phyloP scores from a whole-genome alignment of 2,888 invertebrate genomes.

The Scrobipalpa atriplicella region DNA sequence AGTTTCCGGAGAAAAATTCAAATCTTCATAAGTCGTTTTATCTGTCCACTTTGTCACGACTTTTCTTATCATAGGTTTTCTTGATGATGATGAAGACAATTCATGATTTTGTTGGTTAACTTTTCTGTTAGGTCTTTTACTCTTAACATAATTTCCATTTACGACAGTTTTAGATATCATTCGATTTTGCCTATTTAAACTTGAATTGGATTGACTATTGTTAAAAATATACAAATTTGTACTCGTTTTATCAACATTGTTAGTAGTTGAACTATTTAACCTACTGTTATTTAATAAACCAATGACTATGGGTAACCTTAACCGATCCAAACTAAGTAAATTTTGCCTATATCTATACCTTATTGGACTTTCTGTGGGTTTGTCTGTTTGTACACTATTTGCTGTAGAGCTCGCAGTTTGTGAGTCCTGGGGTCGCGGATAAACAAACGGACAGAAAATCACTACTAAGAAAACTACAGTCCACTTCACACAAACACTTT shows the following conservation, averaged over 20 bases:
- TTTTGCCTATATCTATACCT: conserved; percentile 69
- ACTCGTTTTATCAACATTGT: conserved; percentile 26
- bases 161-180: conserved; percentile 39
- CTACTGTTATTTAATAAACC: conserved; percentile 41
- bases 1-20: conserved; percentile 69
- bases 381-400: conserved; percentile 52
- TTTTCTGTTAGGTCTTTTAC: conserved; percentile 37
- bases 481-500: conserved; percentile 71
- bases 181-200: conserved; percentile 42
- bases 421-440: conserved; percentile 67
- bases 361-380: conserved; percentile 58
- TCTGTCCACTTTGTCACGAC: conserved; percentile 81
- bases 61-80: conserved; percentile 68
- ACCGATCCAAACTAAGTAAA: conserved; percentile 43
- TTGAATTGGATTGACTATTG: not conserved
- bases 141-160: conserved; percentile 12
- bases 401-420: conserved; percentile 39
- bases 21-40: conserved; percentile 69
- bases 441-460: conserved; percentile 61
- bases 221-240: conserved; percentile 24
- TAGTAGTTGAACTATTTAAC: not conserved
- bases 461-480: conserved; percentile 74
- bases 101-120: conserved; percentile 24
- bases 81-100: conserved; percentile 35
- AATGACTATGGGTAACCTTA: conserved; percentile 50